A percentile compares a stretch with the other conserved stretches of the same genome.
Evolutionary conservation across 1,140 invertebrate genomes (phyloP).

Genomic region (Tenebrio molitor): DNA sequence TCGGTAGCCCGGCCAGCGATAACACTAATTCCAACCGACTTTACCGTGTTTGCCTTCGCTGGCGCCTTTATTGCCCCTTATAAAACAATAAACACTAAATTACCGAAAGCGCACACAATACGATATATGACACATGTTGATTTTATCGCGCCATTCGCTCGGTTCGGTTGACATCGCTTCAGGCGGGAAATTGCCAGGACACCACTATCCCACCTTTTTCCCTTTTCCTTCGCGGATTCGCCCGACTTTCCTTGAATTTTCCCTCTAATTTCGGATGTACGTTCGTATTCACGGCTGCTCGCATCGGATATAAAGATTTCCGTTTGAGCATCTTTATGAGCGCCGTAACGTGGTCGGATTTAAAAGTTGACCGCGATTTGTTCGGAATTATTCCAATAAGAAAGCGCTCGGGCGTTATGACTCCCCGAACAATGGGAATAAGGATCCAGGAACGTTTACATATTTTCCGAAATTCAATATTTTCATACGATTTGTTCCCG

Average conservation of each 20-base stretch:
- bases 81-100: conserved; percentile 50
- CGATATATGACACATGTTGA: conserved; percentile 50
- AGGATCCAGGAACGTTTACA: too few species aligned
- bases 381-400: conserved; percentile 1
- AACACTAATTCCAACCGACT: conserved; percentile 49
- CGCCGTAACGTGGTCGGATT: conserved; percentile 16
- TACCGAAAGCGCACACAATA: conserved; percentile 48
- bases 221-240: neutral
- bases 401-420: neutral
- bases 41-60: conserved; percentile 48
- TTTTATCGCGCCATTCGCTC: conserved; percentile 44
- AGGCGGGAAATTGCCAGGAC: conserved; percentile 20
- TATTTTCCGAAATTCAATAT: too few species aligned
- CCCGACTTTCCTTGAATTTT: conserved; percentile 1
- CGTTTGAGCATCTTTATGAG: conserved; percentile 11
- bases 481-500: too few species aligned
- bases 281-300: conserved; percentile 15
- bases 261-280: conserved; percentile 24
- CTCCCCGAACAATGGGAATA: neutral
- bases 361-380: conserved; percentile 2
- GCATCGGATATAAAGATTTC: conserved; percentile 26
- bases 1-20: conserved; percentile 45
- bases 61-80: conserved; percentile 43
- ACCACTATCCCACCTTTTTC: conserved; percentile 11
- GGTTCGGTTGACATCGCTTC: conserved; percentile 37